Percentiles rank a stretch among this genome's conserved stretches.
Evolutionary conservation across 2,797 vertebrate species (phyloP).

Genomic region (Anguilla obscura): DNA sequence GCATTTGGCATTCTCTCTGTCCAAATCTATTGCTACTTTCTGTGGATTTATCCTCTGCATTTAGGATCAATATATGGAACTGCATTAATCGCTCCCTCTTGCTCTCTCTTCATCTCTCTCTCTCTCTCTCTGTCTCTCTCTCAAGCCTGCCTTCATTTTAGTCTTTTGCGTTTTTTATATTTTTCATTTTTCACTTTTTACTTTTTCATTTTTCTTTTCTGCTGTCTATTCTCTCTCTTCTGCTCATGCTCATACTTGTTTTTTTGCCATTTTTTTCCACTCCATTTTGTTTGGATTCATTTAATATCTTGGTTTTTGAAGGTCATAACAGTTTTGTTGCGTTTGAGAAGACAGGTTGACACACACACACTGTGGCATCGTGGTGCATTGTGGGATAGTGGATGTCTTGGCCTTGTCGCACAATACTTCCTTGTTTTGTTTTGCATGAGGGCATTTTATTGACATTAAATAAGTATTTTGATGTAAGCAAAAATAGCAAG

Average conservation of each 20-base stretch:
- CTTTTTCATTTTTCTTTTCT: constrained; percentile 42
- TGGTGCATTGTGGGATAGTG: constrained; percentile 82
- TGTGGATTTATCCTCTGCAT: constrained; percentile 53
- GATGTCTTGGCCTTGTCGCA: constrained; percentile 73
- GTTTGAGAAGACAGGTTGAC: constrained; percentile 61
- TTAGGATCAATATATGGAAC: constrained; percentile 46
- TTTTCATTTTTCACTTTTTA: constrained; percentile 37
- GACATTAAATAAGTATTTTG: constrained; percentile 36
- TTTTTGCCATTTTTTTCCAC: constrained; percentile 43
- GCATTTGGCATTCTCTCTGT: constrained; percentile 37
- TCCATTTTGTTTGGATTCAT: constrained; percentile 52
- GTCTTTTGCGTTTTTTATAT: constrained; percentile 18
- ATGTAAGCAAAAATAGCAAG: constrained; percentile 28
- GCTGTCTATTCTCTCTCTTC: constrained; percentile 44
- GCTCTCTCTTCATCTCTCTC: constrained; percentile 22
- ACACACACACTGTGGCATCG: constrained; percentile 72
- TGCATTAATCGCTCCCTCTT: constrained; percentile 39
- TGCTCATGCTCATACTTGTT: constrained; percentile 51
- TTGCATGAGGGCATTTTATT: constrained; percentile 72
- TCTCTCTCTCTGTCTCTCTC: constrained; percentile 16
- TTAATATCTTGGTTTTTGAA: constrained; percentile 52
- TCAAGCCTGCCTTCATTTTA: constrained; percentile 41
- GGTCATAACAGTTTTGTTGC: constrained; percentile 60
- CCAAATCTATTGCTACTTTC: constrained; percentile 63
- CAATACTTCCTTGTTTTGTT: constrained; percentile 62